Evolutionary conservation across 2,888 invertebrate genomes (phyloP).

Genomic region (Eucera pruinosa): DNA sequence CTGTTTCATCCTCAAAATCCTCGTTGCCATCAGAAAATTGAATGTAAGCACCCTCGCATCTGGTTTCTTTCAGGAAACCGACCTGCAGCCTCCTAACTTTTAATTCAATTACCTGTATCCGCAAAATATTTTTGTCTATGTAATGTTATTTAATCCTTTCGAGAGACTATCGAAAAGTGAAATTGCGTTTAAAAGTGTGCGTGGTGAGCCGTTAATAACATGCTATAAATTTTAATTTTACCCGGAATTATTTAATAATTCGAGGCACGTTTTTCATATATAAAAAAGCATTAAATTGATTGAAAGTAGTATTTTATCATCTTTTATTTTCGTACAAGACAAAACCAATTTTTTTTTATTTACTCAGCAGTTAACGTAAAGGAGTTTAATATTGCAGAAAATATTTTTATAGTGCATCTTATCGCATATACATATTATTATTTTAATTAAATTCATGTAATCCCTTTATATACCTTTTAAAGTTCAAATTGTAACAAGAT

Average conservation of each 20-base stretch:
- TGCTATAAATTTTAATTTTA: too few species aligned
- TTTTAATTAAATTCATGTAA: too few species aligned
- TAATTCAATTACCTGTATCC: conserved; percentile 75
- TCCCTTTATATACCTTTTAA: too few species aligned
- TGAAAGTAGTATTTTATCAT: background rate
- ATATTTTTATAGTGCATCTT: too few species aligned
- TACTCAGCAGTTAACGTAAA: too few species aligned
- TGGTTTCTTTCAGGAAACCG: conserved; percentile 75
- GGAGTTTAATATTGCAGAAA: too few species aligned
- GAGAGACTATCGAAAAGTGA: background rate
- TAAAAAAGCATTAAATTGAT: too few species aligned
- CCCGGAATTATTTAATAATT: too few species aligned
- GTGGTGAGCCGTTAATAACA: too few species aligned
- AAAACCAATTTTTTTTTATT: background rate
- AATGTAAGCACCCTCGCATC: conserved; percentile 78
- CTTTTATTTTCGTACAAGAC: background rate
- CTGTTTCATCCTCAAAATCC: conserved; percentile 72
- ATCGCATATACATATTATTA: too few species aligned
- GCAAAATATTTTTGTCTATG: background rate
- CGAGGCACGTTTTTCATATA: too few species aligned
- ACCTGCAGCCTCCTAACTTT: conserved; percentile 77
- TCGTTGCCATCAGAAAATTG: conserved; percentile 75
- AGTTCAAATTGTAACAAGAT: too few species aligned
- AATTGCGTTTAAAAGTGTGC: background rate
- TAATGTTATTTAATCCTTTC: background rate